These are phyloP conservation scores for Ciconia boyciana DNA, from an alignment of 2,113 vertebrate species.

Conservation along the genomic window DNA sequence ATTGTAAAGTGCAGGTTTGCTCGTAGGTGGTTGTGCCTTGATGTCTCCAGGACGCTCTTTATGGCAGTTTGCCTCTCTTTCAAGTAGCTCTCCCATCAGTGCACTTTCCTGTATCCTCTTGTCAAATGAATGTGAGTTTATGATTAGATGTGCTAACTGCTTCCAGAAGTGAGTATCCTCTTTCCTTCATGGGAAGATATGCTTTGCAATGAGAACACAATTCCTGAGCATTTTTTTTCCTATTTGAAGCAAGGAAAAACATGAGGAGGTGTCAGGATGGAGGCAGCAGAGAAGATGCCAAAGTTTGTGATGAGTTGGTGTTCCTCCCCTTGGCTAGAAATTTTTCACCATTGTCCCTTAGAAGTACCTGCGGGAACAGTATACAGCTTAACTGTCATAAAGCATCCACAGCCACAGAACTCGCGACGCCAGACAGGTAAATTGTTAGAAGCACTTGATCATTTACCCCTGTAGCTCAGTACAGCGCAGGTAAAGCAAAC, in stretches of 20 bases:
- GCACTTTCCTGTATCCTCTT: not conserved
- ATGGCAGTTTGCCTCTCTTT: constrained; percentile 14
- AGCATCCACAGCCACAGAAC: not conserved
- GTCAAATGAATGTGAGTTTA: not conserved
- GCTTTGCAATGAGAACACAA: not conserved
- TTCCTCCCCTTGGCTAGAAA: not conserved
- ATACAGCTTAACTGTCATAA: not conserved
- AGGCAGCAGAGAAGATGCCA: not conserved
- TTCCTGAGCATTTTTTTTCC: not conserved
- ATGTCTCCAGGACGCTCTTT: constrained; percentile 31
- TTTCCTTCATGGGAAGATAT: not conserved
- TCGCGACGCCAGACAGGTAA: fast-evolving
- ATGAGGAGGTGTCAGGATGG: not conserved
- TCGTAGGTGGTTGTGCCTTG: constrained; percentile 41
- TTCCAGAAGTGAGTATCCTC: not conserved
- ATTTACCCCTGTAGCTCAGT: not conserved
- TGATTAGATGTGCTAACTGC: not conserved
- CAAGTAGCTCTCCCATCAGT: not conserved
- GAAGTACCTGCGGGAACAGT: not conserved
- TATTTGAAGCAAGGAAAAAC: not conserved
- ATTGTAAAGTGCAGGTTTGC: constrained; percentile 42
- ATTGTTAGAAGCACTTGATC: not conserved
- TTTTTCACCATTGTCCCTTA: not conserved
- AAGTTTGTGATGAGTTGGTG: not conserved
- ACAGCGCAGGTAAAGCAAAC: not conserved